Evolutionary conservation across 2,888 invertebrate genomes (phyloP), one percentile per base, ranked within the genome.

Genomic region (Prostheceraeus crozeri): DNA sequence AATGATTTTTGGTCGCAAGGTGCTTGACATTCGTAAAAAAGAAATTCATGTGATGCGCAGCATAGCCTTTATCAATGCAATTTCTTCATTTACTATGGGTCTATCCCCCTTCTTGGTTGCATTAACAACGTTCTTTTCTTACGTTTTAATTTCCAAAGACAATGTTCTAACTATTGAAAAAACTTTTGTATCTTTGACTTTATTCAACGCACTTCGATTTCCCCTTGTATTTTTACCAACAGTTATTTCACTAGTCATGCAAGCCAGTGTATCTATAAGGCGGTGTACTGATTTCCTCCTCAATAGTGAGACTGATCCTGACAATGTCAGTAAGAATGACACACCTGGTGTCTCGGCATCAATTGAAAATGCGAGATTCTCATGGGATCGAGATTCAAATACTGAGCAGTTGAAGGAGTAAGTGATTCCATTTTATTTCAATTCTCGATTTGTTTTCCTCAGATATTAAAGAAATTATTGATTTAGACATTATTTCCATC

Each of bases 21-120:
- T 61, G 1, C 23, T 6, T 68, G 83, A 84, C 69, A 90, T 93
- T 67, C 82, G 96, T 75, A 68, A 69, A 79, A 85, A 87, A 72
- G 94, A 96, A 79, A 84, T 93, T 73, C 80, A 84, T 16, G 85
- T 90, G n/a, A 80, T 94, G 63, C 87, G 85, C 74, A 83, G 86
- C 67, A 84, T 89, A 0, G 90, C 93, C 0, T 89, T 90, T 76
- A 68, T 75, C 3, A 73, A 73, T 63, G 72, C 76, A 21, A 85
- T 85, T 31, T 86, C 87, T 14, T 87, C 89, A 55, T 89, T 93
- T 74, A 84, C 89, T 67, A 94, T 91, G 89, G 87, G 36, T 19
- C 23, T 14, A 11, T 25, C 35, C 6, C 57, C 57, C n/a, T 52
- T 52, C 25, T 11, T 30, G 11, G 33, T 51, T 19, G 54, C 62